Evolutionary conservation across 1,140 invertebrate genomes (phyloP).

Genomic region (Platyura marginata): DNA sequence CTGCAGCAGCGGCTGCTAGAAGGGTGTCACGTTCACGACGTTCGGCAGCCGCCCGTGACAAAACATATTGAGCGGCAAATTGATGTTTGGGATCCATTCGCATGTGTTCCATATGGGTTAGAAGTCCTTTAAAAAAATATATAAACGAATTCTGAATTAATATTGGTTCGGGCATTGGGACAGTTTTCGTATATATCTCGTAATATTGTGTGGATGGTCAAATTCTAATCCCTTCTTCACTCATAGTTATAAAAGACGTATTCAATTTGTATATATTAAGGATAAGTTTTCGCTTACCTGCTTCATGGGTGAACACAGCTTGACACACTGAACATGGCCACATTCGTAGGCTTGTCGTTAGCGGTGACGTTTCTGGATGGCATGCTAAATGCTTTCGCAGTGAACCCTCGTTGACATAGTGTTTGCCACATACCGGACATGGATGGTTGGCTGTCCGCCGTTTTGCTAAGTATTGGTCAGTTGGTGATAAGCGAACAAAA

Average conservation of each 20-base stretch:
- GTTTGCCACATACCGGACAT: conserved; percentile 84
- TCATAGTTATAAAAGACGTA: neutral
- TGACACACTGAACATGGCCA: conserved; percentile 89
- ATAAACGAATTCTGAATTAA: no score
- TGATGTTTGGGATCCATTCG: conserved; percentile 92
- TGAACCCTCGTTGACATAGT: conserved; percentile 87
- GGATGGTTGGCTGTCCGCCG: conserved; percentile 82
- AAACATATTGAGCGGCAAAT: conserved; percentile 82
- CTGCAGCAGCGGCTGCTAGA: conserved; percentile 48
- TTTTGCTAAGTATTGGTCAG: conserved; percentile 68
- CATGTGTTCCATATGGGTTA: conserved; percentile 92
- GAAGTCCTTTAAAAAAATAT: conserved; percentile 65
- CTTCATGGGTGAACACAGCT: conserved; percentile 84
- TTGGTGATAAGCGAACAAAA: conserved; percentile 12
- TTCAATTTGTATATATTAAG: no score
- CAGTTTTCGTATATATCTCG: no score
- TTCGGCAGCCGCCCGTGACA: conserved; percentile 76
- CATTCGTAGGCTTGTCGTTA: conserved; percentile 72
- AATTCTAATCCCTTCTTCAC: neutral
- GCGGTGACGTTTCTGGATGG: conserved; percentile 76
- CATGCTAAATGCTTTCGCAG: conserved; percentile 79
- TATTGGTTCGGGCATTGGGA: no score
- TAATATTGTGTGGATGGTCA: no score
- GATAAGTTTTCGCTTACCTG: no score
- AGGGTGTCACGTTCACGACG: conserved; percentile 62